A percentile compares a stretch with the other conserved stretches of the same genome.
Conservation (phyloP, 1,140 invertebrate genomes). For the Linepithema humile region DNA sequence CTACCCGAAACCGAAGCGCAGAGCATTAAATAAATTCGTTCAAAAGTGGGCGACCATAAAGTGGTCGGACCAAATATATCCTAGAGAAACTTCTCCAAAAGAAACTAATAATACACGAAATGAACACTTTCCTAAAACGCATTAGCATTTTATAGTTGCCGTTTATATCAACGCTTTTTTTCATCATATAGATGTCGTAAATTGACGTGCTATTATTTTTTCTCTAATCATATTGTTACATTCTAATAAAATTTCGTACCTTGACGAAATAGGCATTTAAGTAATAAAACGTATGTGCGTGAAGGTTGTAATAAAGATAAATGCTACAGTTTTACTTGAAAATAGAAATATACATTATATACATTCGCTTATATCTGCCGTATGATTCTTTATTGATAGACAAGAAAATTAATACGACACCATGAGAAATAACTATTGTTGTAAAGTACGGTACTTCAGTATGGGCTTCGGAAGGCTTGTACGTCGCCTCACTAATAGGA, state of each 20-base stretch:
- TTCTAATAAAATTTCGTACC: not conserved
- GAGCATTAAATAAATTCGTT: constrained; percentile 35
- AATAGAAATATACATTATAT: not conserved
- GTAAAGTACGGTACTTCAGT: not conserved
- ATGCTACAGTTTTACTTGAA: not conserved
- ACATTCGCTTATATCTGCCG: not conserved
- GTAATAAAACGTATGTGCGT: not conserved
- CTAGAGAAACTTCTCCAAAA: not conserved
- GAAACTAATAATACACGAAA: constrained; percentile 25
- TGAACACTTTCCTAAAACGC: constrained; percentile 14
- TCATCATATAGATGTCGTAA: not conserved
- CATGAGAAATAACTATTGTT: not conserved
- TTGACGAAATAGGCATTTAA: not conserved
- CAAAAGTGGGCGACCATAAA: constrained; percentile 12
- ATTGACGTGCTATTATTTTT: not conserved
- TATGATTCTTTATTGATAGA: not conserved
- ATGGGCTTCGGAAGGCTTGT: not conserved
- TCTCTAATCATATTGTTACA: not conserved
- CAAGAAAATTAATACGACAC: constrained; percentile 16
- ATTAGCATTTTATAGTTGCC: not conserved
- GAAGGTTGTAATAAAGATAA: not conserved
- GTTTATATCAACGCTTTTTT: not conserved
- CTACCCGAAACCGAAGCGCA: constrained; percentile 40
- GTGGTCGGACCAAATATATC: constrained; percentile 23
- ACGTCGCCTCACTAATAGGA: not conserved